Percentiles rank a stretch among this genome's conserved stretches.
Conservation (phyloP, 2,113 vertebrate genomes). For the Pyrgilauda ruficollis region DNA sequence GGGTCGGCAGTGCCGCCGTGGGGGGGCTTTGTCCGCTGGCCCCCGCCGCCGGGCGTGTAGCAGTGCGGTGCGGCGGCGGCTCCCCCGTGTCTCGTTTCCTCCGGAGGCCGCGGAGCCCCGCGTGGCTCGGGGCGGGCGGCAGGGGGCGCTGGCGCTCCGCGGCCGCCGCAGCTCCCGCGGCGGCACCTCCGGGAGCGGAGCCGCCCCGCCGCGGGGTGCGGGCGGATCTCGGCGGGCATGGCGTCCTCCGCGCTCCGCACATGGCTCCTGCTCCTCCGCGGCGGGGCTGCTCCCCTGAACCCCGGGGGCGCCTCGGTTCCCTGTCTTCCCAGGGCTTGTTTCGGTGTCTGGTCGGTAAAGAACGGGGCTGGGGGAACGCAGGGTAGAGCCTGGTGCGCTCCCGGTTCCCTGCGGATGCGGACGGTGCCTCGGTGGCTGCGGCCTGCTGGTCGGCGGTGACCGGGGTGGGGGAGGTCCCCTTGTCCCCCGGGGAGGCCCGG, state of each 20-base stretch:
- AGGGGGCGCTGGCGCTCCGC: not conserved
- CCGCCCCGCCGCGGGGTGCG: not conserved
- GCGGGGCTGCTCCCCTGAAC: no score
- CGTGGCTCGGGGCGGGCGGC: not conserved
- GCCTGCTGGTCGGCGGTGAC: not conserved
- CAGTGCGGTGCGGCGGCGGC: no score
- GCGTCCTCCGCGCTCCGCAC: not conserved
- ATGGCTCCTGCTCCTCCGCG: not conserved
- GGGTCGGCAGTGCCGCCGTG: no score
- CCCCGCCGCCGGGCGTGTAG: no score
- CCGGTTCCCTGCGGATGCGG: not conserved
- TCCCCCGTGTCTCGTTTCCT: no score
- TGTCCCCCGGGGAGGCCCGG: not conserved
- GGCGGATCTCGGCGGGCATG: not conserved
- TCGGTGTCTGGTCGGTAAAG: not conserved
- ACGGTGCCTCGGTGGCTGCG: not conserved
- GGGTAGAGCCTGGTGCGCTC: not conserved
- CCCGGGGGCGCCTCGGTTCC: no score
- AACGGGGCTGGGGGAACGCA: not conserved
- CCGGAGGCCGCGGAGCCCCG: not conserved
- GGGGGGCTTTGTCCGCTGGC: no score
- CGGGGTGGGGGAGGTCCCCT: no score
- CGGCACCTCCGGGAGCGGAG: not conserved
- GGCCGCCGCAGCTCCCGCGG: not conserved
- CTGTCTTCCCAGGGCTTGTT: not conserved